These are phyloP conservation scores for Ooceraea biroi DNA, from an alignment of 1,140 invertebrate genomes.

Conservation along the genomic window DNA sequence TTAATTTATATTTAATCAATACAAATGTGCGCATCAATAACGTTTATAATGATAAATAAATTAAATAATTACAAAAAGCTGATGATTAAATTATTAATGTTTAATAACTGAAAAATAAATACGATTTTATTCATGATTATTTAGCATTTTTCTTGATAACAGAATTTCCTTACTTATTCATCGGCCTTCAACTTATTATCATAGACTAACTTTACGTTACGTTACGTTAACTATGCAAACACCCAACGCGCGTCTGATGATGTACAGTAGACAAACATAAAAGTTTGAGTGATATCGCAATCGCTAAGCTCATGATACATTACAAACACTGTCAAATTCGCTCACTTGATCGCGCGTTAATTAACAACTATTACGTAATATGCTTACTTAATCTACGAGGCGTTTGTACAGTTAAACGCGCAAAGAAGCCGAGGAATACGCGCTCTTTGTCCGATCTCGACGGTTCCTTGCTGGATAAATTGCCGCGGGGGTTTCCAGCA, in stretches of 20 bases:
- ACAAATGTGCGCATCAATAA: neutral
- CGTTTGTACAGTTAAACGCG: neutral
- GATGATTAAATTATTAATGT: neutral
- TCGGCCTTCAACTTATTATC: conserved; percentile 36
- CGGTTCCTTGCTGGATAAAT: conserved; percentile 33
- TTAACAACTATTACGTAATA: conserved; percentile 9
- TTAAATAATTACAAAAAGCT: conserved; percentile 1
- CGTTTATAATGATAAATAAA: conserved; percentile 10
- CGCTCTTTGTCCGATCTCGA: neutral
- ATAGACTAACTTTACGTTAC: conserved; percentile 10
- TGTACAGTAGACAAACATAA: conserved; percentile 7
- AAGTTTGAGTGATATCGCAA: neutral
- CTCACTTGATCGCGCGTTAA: neutral
- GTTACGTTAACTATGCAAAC: conserved; percentile 16
- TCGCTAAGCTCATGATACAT: neutral
- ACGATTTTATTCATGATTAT: conserved; percentile 23
- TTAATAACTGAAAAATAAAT: neutral
- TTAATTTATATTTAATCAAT: neutral
- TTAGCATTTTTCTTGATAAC: conserved; percentile 15
- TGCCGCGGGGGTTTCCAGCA: conserved; percentile 4
- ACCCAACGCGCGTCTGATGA: neutral
- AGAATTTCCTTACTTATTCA: conserved; percentile 27
- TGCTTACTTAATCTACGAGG: conserved; percentile 5
- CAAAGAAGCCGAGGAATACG: conserved; percentile 10
- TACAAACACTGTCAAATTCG: neutral